Conservation (phyloP, 1,140 invertebrate species). For the Trichomalopsis sarcophagae region DNA sequence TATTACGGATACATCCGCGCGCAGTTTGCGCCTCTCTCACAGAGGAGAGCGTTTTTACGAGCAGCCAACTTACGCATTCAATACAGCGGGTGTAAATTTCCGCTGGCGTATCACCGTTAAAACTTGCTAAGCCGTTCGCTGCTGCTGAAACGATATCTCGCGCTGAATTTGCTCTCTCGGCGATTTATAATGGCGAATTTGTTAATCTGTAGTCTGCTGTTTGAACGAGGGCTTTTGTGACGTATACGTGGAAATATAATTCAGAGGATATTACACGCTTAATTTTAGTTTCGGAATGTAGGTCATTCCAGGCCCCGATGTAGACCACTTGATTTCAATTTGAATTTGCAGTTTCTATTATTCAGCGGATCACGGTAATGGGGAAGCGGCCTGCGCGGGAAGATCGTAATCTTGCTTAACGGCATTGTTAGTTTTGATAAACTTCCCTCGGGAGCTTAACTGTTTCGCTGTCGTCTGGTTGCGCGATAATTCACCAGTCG, state of each 20-base stretch:
- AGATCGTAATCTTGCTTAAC: neutral
- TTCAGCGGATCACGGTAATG: neutral
- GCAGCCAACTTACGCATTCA: neutral
- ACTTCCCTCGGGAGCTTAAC: too few species aligned
- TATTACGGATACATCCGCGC: neutral
- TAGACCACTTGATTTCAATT: conserved; percentile 33
- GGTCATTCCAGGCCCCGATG: neutral
- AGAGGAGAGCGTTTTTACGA: neutral
- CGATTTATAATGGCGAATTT: neutral
- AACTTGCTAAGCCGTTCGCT: neutral
- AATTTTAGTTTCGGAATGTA: neutral
- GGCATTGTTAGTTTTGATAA: neutral
- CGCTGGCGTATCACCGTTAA: neutral
- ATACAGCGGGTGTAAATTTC: neutral
- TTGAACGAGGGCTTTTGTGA: neutral
- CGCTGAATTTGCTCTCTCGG: neutral
- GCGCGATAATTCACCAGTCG: too few species aligned
- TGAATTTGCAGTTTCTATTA: conserved; percentile 29
- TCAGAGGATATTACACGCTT: neutral
- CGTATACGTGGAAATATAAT: too few species aligned
- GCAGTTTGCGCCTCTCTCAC: neutral
- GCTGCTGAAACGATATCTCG: neutral
- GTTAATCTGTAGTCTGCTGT: neutral
- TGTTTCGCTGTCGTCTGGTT: too few species aligned
- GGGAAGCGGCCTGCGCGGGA: neutral